Base-by-base conservation (phyloP, 2,113 vertebrate genomes). In the Semicossyphus pulcher region DNA sequence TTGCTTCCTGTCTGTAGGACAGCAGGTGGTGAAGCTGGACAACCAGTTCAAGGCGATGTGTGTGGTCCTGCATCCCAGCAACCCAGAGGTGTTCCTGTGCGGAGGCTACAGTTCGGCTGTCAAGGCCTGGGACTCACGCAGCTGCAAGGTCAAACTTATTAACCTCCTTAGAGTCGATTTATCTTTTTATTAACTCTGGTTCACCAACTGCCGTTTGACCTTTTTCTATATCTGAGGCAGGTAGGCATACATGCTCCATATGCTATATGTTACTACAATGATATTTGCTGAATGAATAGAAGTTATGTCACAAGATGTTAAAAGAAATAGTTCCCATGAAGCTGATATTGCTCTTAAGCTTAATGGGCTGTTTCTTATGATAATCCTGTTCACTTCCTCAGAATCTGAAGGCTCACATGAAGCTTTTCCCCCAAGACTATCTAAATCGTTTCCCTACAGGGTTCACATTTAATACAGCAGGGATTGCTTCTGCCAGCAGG, bases 71-170 rank as follows among this genome's bases (percentile, higher is more conserved):
- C 94, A 96, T 45, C 97, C 97, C 26, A 82, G 87, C 60, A 95
- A 95, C 65, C 93, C 94, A 8, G 94, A 91, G 62, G 51, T 96
- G 16, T 96, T 98, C 76, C 69, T 99, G 68, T 97, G 95, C 62
- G 98, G 96, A 42, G 98, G 98, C 10, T 97, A 97, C 93, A 95
- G 96, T 84, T 85, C 97, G 0, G 93, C 92, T 76, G 93, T 99
- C 86, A 96, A 95, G 81, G 96, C 98, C 7, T 99, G 97, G 97
- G 97, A 99, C 86, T 59, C 93, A 39, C 95, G 98, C 85, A 93
- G 86, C 51, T 86, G 93, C 82, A 97, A 98, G 97, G 98, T 99
- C 48, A 88, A 68, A 73, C 67, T 76, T 47, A 83, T 89, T 85
- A 69, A 72, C 79, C 76, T 78, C 59, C 64, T 32, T 25, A 14